These are phyloP conservation scores for Thinocorus orbignyianus DNA, from an alignment of 2,113 vertebrate genomes.

Conservation along the genomic window DNA sequence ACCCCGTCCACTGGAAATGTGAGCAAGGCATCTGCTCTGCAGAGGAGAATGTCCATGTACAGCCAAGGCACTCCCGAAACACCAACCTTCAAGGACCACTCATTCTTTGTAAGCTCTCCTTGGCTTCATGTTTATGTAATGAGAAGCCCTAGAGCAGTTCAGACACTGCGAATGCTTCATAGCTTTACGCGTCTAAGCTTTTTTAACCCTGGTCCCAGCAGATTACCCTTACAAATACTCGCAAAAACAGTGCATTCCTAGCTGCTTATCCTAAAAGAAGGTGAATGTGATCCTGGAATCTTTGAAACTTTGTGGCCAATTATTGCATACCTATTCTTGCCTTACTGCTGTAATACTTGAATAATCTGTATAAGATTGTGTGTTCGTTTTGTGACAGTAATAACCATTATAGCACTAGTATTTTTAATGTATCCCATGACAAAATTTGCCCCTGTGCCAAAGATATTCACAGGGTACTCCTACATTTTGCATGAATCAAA, in stretches of 20 bases:
- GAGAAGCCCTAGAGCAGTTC: neutral
- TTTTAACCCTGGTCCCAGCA: neutral
- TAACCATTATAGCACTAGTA: neutral
- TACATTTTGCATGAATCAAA: neutral
- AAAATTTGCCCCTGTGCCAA: neutral
- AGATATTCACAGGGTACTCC: neutral
- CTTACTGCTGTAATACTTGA: neutral
- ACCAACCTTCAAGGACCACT: constrained; percentile 90
- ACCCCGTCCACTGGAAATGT: constrained; percentile 87
- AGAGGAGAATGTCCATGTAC: constrained; percentile 93
- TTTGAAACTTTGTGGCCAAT: neutral
- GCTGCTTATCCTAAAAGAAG: neutral
- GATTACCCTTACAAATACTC: neutral
- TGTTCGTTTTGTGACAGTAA: neutral
- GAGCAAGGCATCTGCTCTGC: constrained; percentile 89
- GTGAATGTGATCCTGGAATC: neutral
- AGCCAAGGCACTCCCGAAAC: constrained; percentile 97
- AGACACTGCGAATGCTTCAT: neutral
- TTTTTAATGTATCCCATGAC: neutral
- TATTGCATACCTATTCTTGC: neutral
- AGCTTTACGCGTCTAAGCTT: neutral
- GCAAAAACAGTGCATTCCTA: neutral
- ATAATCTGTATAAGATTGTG: neutral
- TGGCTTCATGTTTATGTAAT: neutral
- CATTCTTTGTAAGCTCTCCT: constrained; percentile 91